Base-by-base conservation (phyloP, 2,888 invertebrate genomes). In the Philereme vetulata region DNA sequence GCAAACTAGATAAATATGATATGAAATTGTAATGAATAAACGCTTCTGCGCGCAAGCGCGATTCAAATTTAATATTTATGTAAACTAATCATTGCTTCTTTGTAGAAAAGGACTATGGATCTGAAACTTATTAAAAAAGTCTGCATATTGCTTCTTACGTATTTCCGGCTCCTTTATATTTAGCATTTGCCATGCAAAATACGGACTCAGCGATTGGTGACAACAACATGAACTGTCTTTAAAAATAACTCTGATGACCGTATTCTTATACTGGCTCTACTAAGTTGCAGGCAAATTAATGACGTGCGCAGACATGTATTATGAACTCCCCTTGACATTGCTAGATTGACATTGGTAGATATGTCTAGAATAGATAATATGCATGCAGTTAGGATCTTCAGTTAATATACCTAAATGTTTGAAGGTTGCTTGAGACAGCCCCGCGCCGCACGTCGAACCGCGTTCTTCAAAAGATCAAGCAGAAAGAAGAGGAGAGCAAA, bases 381-480 rank as follows among this genome's bases (percentile, higher is more conserved):
- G 38, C 38, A 6, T 38, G 38, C 38, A 8, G 6, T 6, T 8
- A 38, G 38, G 38, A 8, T 38, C 38, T 7, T 4, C 0, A 38
- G 8, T 38, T 6, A 38, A n/a, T 8, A 33, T 36, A 35, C 5
- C 10, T 48, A 10, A 5, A 51, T 46, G 32, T 60, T 75, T 92
- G 80, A 79, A 93, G 94, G 81, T 87, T 94, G 75, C 81, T 95
- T 72, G 95, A 95, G 75, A 92, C 94, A 74, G 93, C 94, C 58
- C 95, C 95, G 4, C 89, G 95, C n/a, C 90, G 96, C 51, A 93
- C 94, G 32, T 96, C 95, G 0, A 93, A 93, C 71, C 90, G 96
- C 50, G 93, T 96, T 51, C 93, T 95, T 67, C 93, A 94, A 79
- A 93, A 94, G 79, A 91, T 91, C 63, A 93, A 94, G 70, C 57